Percentiles rank a stretch among this genome's conserved stretches.
Conservation (phyloP, 2,113 vertebrate genomes). For the Neoarius graeffei region DNA sequence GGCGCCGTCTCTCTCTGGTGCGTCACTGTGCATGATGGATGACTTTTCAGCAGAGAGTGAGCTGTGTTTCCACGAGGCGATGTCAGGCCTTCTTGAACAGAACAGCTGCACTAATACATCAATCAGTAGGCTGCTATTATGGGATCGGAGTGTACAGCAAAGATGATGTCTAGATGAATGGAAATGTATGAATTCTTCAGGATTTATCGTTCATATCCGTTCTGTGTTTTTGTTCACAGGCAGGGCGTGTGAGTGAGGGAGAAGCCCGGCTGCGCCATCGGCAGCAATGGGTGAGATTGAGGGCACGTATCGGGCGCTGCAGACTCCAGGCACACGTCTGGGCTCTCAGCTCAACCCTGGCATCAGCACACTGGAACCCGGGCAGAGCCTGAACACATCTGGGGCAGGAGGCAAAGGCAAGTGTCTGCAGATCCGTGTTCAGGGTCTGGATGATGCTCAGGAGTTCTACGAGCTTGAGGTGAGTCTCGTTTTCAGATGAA, state of each 20-base stretch:
- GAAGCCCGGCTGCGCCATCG: constrained; percentile 47
- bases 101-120: not conserved
- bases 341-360: constrained; percentile 77
- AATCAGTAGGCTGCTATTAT: constrained; percentile 11
- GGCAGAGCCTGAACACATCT: constrained; percentile 75
- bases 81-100: constrained; percentile 26
- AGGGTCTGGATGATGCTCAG: constrained; percentile 83
- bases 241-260: constrained; percentile 57
- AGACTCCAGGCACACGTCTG: constrained; percentile 85
- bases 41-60: constrained; percentile 2
- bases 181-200: not conserved
- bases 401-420: constrained; percentile 59
- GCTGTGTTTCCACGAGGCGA: constrained; percentile 6
- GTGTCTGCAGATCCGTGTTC: constrained; percentile 76
- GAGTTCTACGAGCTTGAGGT: constrained; percentile 86
- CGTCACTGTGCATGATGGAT: constrained; percentile 16
- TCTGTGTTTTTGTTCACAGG: constrained; percentile 16
- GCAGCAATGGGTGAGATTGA: constrained; percentile 89
- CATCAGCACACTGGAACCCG: constrained; percentile 87
- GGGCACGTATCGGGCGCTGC: constrained; percentile 86
- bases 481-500: constrained; percentile 55
- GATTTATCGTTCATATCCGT: not conserved
- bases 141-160: not conserved
- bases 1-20: not conserved
- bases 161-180: not conserved